Evolutionary conservation across 2,888 invertebrate species (phyloP).

Genomic region (Limnephilus auricula): DNA sequence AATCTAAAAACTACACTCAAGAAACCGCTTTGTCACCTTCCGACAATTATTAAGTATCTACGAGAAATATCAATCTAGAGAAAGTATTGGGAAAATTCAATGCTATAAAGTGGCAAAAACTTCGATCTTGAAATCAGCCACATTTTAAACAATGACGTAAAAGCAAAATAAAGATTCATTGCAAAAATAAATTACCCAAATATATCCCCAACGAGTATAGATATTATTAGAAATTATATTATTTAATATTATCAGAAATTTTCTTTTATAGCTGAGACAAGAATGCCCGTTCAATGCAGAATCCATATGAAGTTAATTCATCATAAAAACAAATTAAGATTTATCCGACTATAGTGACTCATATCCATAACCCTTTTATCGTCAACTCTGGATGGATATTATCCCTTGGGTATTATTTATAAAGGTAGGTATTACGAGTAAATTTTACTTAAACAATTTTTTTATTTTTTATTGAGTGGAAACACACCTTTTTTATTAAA

Average conservation of each 20-base stretch:
- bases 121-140: background rate
- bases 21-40: conserved; percentile 13
- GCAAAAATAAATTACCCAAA: background rate
- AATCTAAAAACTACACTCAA: conserved; percentile 44
- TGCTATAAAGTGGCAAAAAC: conserved; percentile 10
- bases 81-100: conserved; percentile 16
- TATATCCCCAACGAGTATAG: background rate
- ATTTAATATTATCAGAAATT: too few species aligned
- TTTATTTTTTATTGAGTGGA: too few species aligned
- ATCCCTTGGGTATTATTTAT: too few species aligned
- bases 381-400: background rate
- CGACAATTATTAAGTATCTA: conserved; percentile 40
- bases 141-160: background rate
- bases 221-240: background rate
- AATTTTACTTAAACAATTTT: too few species aligned
- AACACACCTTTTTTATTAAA: too few species aligned
- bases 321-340: background rate
- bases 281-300: background rate
- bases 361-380: background rate
- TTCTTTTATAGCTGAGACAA: too few species aligned
- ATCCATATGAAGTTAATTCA: background rate
- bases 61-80: background rate
- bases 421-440: too few species aligned
- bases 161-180: background rate
- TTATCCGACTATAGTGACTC: too few species aligned